phyloP scores from a whole-genome alignment of 2,888 invertebrate genomes.

The Epiblema foenella region DNA sequence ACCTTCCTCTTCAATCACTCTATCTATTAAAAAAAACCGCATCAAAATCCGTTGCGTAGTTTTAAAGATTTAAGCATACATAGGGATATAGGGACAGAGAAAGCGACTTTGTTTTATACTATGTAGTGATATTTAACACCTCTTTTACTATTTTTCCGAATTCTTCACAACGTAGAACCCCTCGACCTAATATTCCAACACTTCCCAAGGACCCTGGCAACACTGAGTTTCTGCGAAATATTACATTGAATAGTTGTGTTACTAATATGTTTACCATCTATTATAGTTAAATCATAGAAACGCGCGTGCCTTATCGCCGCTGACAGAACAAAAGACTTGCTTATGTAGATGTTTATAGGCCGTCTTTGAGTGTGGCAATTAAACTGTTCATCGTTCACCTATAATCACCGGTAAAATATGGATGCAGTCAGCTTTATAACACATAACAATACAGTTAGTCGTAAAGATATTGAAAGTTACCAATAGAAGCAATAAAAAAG shows the following conservation, averaged over 20 bases:
- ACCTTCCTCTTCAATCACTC: no score
- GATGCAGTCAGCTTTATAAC: neutral
- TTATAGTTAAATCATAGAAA: conserved; percentile 8
- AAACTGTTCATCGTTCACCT: neutral
- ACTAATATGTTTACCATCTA: neutral
- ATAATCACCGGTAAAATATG: neutral
- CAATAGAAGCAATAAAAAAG: no score
- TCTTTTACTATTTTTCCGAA: no score
- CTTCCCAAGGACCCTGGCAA: no score
- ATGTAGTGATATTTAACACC: no score
- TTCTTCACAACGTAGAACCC: no score
- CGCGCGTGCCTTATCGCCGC: conserved; percentile 17
- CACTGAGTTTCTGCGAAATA: neutral
- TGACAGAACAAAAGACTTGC: neutral
- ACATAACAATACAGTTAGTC: neutral
- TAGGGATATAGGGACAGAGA: no score
- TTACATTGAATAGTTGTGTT: neutral
- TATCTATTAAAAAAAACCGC: no score
- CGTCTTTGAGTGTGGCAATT: neutral
- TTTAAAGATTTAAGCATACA: no score
- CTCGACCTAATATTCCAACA: no score
- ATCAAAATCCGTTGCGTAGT: no score
- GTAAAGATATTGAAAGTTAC: neutral
- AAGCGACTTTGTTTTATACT: no score
- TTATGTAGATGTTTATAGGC: conserved; percentile 4